phyloP scores from a whole-genome alignment of 92 coral and sea anemone genomes.

The Isaurus tuberculatus region DNA sequence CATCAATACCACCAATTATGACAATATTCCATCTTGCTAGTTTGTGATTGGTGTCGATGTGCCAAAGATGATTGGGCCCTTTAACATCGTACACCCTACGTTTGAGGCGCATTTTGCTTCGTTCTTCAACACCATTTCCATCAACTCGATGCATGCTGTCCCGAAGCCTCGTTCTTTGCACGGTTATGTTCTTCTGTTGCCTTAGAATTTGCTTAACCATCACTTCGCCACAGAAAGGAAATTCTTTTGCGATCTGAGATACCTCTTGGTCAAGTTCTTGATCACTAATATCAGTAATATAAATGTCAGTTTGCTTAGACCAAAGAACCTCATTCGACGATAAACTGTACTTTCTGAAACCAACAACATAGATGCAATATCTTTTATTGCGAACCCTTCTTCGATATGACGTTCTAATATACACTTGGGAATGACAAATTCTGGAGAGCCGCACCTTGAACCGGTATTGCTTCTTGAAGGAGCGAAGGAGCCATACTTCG shows the following conservation, averaged over 20 bases:
- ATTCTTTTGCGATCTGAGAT: conserved; percentile 54
- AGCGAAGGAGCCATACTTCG: conserved; percentile 8
- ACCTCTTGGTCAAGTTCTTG: conserved; percentile 55
- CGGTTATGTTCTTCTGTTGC: conserved; percentile 55
- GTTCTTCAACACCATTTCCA: conserved; percentile 53
- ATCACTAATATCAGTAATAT: conserved; percentile 59
- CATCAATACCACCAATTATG: conserved; percentile 68
- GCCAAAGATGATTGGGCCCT: conserved; percentile 67
- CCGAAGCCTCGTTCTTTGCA: conserved; percentile 59
- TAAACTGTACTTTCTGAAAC: conserved; percentile 62
- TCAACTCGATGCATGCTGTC: conserved; percentile 72
- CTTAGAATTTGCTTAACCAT: conserved; percentile 55
- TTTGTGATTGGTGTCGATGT: conserved; percentile 64
- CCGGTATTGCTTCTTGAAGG: conserved; percentile 14
- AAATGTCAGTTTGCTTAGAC: conserved; percentile 60
- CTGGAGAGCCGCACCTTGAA: conserved; percentile 1
- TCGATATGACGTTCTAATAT: conserved; percentile 38
- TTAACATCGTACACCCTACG: conserved; percentile 66
- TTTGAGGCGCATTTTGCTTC: conserved; percentile 55
- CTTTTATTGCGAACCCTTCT: conserved; percentile 37
- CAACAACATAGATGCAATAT: conserved; percentile 40
- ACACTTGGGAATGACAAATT: conserved; percentile 30
- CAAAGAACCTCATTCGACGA: conserved; percentile 57
- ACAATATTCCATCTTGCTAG: conserved; percentile 59
- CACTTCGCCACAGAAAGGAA: conserved; percentile 69